Evolutionary conservation across 2,113 vertebrate genomes (phyloP).

Genomic region (Gallinago paraguaiae): DNA sequence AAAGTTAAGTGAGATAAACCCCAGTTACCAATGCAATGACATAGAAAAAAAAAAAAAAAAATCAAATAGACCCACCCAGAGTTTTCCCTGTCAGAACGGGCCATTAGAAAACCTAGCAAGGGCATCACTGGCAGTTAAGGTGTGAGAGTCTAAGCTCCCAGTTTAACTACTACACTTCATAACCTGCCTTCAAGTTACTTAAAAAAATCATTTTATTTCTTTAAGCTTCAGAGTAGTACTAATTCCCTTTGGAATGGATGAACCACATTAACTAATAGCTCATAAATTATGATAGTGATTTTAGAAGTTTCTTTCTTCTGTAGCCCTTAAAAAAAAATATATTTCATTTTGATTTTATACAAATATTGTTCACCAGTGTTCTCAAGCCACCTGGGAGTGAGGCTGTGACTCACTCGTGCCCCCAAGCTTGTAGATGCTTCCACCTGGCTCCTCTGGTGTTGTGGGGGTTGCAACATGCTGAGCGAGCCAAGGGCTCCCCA

Average conservation of each 20-base stretch:
- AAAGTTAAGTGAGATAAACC: not conserved
- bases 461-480: accelerated
- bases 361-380: not conserved
- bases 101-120: not conserved
- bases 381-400: not conserved
- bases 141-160: not conserved
- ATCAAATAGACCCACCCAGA: not conserved
- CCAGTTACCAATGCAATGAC: not conserved
- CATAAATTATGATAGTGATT: not conserved
- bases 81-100: not conserved
- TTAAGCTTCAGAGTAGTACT: not conserved
- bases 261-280: not conserved
- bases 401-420: not conserved
- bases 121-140: not conserved
- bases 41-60: not conserved
- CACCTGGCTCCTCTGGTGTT: not conserved
- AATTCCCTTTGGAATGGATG: not conserved
- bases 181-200: not conserved
- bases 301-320: not conserved
- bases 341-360: not conserved
- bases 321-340: not conserved
- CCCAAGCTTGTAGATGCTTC: not conserved
- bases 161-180: not conserved
- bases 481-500: not conserved
- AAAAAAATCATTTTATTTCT: not conserved